Percentiles rank a stretch among this genome's conserved stretches.
Evolutionary conservation across 2,888 invertebrate species (phyloP).

Genomic region (Stenurella melanura): DNA sequence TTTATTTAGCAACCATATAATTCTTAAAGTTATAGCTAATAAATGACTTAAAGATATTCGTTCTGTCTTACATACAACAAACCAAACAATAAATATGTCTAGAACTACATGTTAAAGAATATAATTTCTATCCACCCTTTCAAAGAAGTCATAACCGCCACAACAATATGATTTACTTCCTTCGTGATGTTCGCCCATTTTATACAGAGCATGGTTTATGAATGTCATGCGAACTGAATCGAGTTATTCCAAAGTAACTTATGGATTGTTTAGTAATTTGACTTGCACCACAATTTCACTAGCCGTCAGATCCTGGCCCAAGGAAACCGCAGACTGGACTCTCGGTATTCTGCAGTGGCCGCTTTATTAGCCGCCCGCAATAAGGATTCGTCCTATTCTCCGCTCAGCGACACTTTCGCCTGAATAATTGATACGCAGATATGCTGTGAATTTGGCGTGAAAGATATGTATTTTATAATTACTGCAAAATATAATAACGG

Average conservation of each 20-base stretch:
- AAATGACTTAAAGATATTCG: background rate
- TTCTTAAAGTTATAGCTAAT: background rate
- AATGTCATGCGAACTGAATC: conserved; percentile 53
- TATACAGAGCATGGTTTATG: background rate
- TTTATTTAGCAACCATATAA: background rate
- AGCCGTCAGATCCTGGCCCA: conserved; percentile 54
- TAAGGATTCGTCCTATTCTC: conserved; percentile 46
- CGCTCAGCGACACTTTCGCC: conserved; percentile 48
- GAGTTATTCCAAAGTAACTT: conserved; percentile 60
- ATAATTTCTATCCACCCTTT: background rate
- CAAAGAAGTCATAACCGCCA: conserved; percentile 5
- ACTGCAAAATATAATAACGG: background rate
- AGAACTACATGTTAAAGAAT: conserved; percentile 15
- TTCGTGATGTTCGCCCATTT: conserved; percentile 10
- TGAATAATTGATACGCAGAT: conserved; percentile 53
- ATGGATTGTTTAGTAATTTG: conserved; percentile 62
- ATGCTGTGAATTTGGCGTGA: conserved; percentile 47
- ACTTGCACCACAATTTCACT: conserved; percentile 50
- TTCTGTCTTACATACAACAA: background rate
- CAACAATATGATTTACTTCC: background rate
- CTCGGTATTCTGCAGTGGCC: conserved; percentile 48
- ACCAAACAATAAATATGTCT: background rate
- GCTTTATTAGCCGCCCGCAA: conserved; percentile 57
- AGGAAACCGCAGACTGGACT: conserved; percentile 60
- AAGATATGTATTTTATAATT: background rate